Conservation (phyloP, 2,113 vertebrate species). For the Microtus ochrogaster region DNA sequence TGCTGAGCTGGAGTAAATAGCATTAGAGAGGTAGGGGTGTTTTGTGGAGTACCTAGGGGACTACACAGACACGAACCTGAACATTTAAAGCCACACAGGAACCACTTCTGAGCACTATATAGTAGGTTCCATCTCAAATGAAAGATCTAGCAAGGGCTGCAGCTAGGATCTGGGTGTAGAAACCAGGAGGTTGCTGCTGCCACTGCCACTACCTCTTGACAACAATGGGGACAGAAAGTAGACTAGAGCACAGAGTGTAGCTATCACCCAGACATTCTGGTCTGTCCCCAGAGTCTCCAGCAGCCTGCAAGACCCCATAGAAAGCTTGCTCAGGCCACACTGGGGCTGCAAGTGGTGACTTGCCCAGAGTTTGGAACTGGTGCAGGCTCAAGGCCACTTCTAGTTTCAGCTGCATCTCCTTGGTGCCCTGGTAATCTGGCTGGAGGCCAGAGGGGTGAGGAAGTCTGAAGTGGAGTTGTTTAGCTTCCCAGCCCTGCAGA, state of each 20-base stretch:
- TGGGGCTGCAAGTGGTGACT: fast-evolving
- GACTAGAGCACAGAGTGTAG: neutral
- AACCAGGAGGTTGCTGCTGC: neutral
- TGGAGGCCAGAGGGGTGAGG: neutral
- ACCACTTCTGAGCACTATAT: no score
- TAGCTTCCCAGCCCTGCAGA: neutral
- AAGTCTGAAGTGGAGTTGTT: neutral
- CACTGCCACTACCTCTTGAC: neutral
- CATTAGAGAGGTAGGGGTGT: neutral
- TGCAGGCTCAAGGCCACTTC: neutral
- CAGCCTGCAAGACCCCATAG: neutral
- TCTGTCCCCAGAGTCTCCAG: neutral
- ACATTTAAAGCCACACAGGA: neutral
- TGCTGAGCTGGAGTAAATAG: fast-evolving
- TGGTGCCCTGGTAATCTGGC: neutral
- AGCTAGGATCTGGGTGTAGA: no score
- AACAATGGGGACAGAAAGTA: neutral
- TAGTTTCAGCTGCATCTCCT: fast-evolving
- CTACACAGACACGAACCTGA: fast-evolving
- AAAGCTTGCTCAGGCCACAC: neutral
- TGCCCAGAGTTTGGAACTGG: neutral
- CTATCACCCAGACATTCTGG: fast-evolving
- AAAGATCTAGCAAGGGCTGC: neutral
- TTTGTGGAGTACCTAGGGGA: neutral
- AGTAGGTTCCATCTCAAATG: no score